Evolutionary conservation across 2,797 vertebrate genomes (phyloP).

Genomic region (Knipowitschia caucasica): DNA sequence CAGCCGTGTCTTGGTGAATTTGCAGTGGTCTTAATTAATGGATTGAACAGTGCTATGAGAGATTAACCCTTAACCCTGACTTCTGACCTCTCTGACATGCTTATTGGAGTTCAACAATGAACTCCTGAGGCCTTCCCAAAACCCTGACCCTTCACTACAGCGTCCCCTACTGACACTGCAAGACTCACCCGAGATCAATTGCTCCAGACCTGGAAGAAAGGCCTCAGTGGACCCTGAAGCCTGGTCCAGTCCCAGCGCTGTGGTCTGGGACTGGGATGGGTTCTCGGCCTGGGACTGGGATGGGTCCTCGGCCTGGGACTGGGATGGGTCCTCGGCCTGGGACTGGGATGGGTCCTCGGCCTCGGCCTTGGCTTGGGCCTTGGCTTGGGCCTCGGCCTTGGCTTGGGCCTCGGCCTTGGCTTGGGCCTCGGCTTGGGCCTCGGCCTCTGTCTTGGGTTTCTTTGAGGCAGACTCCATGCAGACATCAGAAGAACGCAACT

Average conservation of each 20-base stretch:
- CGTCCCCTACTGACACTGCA: too few relatives aligned
- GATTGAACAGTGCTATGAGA: too few relatives aligned
- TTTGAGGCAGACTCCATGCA: slow-evolving; percentile 56
- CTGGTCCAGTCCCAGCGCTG: too few relatives aligned
- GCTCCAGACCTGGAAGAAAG: slow-evolving; percentile 69
- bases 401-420: not conserved
- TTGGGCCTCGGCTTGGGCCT: slow-evolving; percentile 4
- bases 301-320: not conserved
- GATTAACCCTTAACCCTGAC: too few relatives aligned
- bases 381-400: slow-evolving; percentile 1
- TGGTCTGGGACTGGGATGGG: too few relatives aligned
- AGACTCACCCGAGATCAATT: slow-evolving; percentile 79
- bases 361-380: slow-evolving; percentile 74
- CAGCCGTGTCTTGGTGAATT: too few relatives aligned
- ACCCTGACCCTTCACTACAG: too few relatives aligned
- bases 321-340: slow-evolving; percentile 7
- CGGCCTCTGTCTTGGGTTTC: slow-evolving; percentile 78
- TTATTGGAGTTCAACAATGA: too few relatives aligned
- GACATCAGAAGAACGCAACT: slow-evolving; percentile 28
- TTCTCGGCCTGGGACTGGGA: slow-evolving; percentile 81
- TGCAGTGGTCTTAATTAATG: too few relatives aligned
- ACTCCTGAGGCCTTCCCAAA: too few relatives aligned
- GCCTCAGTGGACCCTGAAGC: not conserved
- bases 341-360: too few relatives aligned
- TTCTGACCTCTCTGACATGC: too few relatives aligned